These are phyloP conservation scores for Pedionomus torquatus DNA, from an alignment of 2,113 vertebrate species.

Conservation along the genomic window DNA sequence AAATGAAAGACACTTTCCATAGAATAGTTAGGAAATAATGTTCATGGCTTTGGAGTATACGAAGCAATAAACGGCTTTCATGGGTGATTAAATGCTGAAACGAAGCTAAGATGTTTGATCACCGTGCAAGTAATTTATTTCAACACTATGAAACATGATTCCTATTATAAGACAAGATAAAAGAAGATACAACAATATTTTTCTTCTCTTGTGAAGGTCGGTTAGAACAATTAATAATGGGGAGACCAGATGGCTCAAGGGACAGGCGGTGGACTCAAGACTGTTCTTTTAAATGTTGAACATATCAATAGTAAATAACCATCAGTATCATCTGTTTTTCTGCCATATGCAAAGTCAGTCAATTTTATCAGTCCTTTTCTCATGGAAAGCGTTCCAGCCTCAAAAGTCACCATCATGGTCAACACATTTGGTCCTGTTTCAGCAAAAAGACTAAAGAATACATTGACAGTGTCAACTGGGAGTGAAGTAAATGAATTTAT, in stretches of 20 bases:
- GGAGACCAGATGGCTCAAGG: constrained; percentile 17
- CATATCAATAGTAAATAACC: constrained; percentile 9
- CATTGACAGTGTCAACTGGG: constrained; percentile 41
- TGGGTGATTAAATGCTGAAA: constrained; percentile 63
- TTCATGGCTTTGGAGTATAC: constrained; percentile 49
- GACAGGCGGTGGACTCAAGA: constrained; percentile 2
- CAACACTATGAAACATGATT: constrained; percentile 58
- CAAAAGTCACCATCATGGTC: background rate
- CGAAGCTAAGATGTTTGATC: constrained; percentile 64
- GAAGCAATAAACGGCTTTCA: constrained; percentile 64
- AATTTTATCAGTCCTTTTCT: constrained; percentile 11
- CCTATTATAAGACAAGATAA: constrained; percentile 65
- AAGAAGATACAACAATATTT: constrained; percentile 65
- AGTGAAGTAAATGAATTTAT: constrained; percentile 42
- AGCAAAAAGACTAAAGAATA: constrained; percentile 51
- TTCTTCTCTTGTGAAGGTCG: constrained; percentile 34
- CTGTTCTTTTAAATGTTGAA: constrained; percentile 26
- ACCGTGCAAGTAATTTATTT: constrained; percentile 60
- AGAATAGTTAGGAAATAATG: constrained; percentile 49
- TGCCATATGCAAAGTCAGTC: constrained; percentile 27
- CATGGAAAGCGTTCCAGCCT: background rate
- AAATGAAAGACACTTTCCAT: constrained; percentile 44
- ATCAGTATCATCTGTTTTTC: background rate
- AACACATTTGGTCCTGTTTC: constrained; percentile 22
- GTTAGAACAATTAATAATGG: constrained; percentile 53